Evolutionary conservation across 1,140 invertebrate genomes (phyloP).

Genomic region (Drosophila kepulauana): DNA sequence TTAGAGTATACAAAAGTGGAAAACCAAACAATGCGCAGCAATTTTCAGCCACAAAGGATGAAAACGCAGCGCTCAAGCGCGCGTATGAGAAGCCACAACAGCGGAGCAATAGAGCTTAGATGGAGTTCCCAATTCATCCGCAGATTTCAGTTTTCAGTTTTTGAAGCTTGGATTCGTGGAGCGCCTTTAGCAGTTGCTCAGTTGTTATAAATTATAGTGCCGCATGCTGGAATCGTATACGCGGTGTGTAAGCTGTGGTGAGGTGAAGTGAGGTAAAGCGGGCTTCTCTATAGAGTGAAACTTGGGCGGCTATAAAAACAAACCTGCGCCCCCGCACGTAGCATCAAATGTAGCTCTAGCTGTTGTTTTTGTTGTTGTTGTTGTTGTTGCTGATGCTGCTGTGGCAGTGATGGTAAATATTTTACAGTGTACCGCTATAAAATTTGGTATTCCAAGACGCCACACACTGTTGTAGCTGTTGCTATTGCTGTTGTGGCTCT

Average conservation of each 20-base stretch:
- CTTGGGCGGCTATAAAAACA: slow-evolving; percentile 80
- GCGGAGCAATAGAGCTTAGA: not conserved
- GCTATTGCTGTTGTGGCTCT: slow-evolving; percentile 19
- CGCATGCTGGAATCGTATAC: slow-evolving; percentile 57
- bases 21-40: slow-evolving; percentile 71
- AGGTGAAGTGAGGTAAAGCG: slow-evolving; percentile 33
- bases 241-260: not conserved
- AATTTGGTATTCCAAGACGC: slow-evolving; percentile 80
- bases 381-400: slow-evolving; percentile 2
- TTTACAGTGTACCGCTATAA: slow-evolving; percentile 82
- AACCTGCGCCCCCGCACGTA: slow-evolving; percentile 79
- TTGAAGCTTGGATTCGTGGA: slow-evolving; percentile 51
- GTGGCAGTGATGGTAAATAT: slow-evolving; percentile 55
- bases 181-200: slow-evolving; percentile 72
- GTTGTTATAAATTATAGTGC: slow-evolving; percentile 84
- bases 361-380: slow-evolving; percentile 8
- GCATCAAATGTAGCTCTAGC: slow-evolving; percentile 5
- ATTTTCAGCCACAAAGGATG: slow-evolving; percentile 69
- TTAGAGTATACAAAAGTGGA: slow-evolving; percentile 52
- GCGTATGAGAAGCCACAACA: slow-evolving; percentile 8
- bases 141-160: slow-evolving; percentile 8
- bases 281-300: slow-evolving; percentile 62
- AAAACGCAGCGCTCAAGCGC: slow-evolving; percentile 41
- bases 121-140: slow-evolving; percentile 13
- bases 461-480: slow-evolving; percentile 41